Base-by-base conservation (phyloP, 2,113 vertebrate species). In the Progne subis region DNA sequence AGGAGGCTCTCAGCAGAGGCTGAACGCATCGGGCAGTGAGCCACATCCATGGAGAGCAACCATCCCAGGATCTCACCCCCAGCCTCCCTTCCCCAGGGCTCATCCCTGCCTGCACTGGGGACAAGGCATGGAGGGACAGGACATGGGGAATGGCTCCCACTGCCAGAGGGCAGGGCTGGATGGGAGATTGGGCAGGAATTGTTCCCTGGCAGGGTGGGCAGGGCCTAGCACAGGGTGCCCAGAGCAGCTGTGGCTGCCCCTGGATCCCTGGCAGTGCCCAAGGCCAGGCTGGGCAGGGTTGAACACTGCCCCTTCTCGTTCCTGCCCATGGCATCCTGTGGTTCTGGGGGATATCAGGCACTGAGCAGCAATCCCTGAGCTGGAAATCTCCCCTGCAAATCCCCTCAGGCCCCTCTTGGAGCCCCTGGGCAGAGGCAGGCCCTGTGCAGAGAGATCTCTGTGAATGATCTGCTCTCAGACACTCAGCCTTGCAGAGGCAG, bases 401-500 rank as follows among this genome's bases (percentile, higher is more conserved):
- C 31, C 77, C 26, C 31, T 59, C 34, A 14, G 1, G 2, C 14
- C 46, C 23, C 31, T 70, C 39, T 26, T 2, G 3, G 49, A 82
- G 76, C 6, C 12, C 2, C 14, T 1, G 8, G 52, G 80, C 80
- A 87, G 79, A 61, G 59, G 5, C 2, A 10, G 65, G 37, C 37
- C 37, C 37, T 37, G 37, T 37, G 37, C 37, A 78, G 68, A 4
- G 68, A 4, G 32, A 44, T 5, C 24, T 61, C 65, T 21, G 41
- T 21, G 49, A 82, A 70, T 46, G 89, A 92, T 81, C 77, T 29
- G 4, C 75, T 56, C 39, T 6, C 84, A 83, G 90, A 87, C 59
- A 49, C 80, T 68, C 83, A 63, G 95, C 82, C 91, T 55, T 28
- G 43, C 89, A 88, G 82, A 77, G 74, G 87, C 65, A 88, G 37